Conservation (phyloP, 23 tunicate genomes). For the Trididemnum nubilum region DNA sequence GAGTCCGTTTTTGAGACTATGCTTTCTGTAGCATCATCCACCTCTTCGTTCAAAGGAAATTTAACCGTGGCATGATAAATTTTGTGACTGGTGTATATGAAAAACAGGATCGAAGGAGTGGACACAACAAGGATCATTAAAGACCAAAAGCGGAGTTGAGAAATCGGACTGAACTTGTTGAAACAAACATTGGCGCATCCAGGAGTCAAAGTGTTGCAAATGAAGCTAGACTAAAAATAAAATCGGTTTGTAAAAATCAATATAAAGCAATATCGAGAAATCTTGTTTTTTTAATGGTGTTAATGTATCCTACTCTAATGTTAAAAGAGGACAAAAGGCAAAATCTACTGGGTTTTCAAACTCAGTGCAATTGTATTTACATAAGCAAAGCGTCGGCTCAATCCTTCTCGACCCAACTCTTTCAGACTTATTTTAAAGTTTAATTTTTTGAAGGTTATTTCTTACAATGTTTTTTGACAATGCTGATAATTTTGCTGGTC, state of each 20-base stretch:
- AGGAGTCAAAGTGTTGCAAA: slow-evolving; percentile 92
- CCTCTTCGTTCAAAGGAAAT: slow-evolving; percentile 46
- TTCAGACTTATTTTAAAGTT: too few species aligned
- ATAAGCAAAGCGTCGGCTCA: too few species aligned
- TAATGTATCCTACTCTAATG: too few species aligned
- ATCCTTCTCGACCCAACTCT: too few species aligned
- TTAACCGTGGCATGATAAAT: slow-evolving; percentile 87
- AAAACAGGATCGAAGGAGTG: slow-evolving; percentile 73
- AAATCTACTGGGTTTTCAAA: too few species aligned
- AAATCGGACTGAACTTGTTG: slow-evolving; percentile 90
- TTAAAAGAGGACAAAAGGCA: too few species aligned
- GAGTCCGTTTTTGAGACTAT: not conserved
- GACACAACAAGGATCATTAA: slow-evolving; percentile 89
- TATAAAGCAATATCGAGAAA: too few species aligned
- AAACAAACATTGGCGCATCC: slow-evolving; percentile 94
- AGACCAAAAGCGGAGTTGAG: slow-evolving; percentile 97
- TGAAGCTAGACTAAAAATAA: slow-evolving; percentile 53
- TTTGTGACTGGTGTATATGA: slow-evolving; percentile 77
- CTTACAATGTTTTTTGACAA: too few species aligned
- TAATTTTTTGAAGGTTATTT: too few species aligned
- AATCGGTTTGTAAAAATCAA: not conserved
- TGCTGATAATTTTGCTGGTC: too few species aligned
- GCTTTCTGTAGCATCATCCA: not conserved
- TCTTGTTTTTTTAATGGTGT: too few species aligned
- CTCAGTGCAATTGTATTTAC: too few species aligned